Evolutionary conservation across 2,888 invertebrate genomes (phyloP), one percentile per base, ranked within the genome.

Genomic region (Lagria hirta): DNA sequence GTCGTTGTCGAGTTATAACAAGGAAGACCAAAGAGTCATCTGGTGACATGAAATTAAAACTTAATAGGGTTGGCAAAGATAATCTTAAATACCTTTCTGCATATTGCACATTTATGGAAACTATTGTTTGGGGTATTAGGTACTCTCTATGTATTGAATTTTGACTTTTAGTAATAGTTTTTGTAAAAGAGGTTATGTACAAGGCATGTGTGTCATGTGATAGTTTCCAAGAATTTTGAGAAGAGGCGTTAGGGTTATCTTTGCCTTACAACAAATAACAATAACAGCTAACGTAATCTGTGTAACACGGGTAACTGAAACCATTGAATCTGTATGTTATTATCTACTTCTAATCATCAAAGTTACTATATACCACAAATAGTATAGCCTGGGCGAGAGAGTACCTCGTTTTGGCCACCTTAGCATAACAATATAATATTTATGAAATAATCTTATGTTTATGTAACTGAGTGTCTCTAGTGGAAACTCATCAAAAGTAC

Each of bases 351-450:
- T 72, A 72, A 70, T 71, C 69, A 70, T 71, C 69, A 71, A 71
- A 71, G 67, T 71, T 71, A 72, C 73, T 73, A 73, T 73, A 72
- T 73, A 73, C 73, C 73, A 73, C 73, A 72, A 73, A 72, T 72
- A 73, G 69, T 71, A 62, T 65, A 68, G 62, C 62, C 65, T 59
- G 54, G 54, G 57, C 53, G 57, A 55, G 52, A 53, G 43, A 49
- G 51, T 48, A 55, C 58, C 60, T 61, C 61, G 62, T 55, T 37
- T 62, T 61, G 64, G 66, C 67, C 65, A 63, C 64, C 70, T 73
- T 73, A 73, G 70, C 70, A 67, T 71, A 73, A 73, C 71, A 72
- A 72, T 72, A 71, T 71, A 71, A 70, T 72, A 71, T 71, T 71
- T 71, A 72, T 69, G 70, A 72, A 72, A 70, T 72, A 72, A 73